Base-by-base conservation (phyloP, 2,888 invertebrate genomes). In the Drosophila affinis region DNA sequence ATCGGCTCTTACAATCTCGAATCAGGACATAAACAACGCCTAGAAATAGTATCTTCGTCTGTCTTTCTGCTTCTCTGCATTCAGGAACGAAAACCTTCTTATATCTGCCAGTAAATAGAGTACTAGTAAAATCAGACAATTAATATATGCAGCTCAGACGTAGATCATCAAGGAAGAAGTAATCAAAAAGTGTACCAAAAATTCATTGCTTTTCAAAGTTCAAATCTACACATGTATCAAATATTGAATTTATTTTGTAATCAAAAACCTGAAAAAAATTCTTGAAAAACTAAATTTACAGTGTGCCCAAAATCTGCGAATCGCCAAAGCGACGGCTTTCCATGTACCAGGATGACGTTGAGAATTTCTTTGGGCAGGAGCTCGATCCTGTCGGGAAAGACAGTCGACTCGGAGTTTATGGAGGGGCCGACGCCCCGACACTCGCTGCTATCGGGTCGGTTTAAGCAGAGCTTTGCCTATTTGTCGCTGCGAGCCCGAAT, bases 401-500 rank as follows among this genome's bases (percentile, higher is more conserved):
- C 54, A 14, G 9, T 9, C 5, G 9, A 2, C 80, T 87, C 77
- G 58, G 75, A 57, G 81, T 87, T 94, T 46, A 70, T 93, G 32
- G 93, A 94, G 72, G 91, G 92, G 4, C 76, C 77, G 0, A 94
- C 95, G 0, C 96, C 96, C 0, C 92, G 93, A 5, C 94, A 95
- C 85, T 89, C 93, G 0, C 91, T 93, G 39, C 91, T 95, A 9
- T 94, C 94, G 56, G 95, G 94, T 0, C 94, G 94, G 46, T 96
- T 94, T 80, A 91, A 91, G 73, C 89, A 87, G 93, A 96, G 97
- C 90, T 97, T 96, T 91, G 98, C 98, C 0, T 98, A 96, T 91
- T 93, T 93, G 69, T 97, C 98, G 0, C 93, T 99, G 17, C 97
- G 95, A 79, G 96, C 97, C 76, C 94, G 98, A 60, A 92, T 98